Evolutionary conservation across 2,113 vertebrate genomes (phyloP).

Genomic region (Percopsis transmontana): DNA sequence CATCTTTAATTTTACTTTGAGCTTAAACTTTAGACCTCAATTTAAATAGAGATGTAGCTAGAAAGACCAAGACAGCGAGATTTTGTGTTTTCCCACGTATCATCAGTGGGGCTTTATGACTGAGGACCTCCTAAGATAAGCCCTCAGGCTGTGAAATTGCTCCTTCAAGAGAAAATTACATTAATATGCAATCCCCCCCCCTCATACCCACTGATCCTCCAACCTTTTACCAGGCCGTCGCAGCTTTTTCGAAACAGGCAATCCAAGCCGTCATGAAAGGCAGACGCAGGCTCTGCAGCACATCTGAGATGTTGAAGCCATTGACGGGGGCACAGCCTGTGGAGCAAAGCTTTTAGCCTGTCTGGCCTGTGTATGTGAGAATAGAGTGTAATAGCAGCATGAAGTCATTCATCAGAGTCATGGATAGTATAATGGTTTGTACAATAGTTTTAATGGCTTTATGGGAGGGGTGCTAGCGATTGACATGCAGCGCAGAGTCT

Average conservation of each 20-base stretch:
- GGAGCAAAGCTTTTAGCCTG: constrained; percentile 71
- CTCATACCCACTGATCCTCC: constrained; percentile 42
- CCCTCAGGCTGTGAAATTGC: constrained; percentile 75
- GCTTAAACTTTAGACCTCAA: neutral
- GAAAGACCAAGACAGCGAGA: constrained; percentile 23
- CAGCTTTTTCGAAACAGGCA: constrained; percentile 66
- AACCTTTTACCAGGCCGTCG: constrained; percentile 53
- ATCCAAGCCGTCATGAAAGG: constrained; percentile 63
- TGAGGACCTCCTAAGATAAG: constrained; percentile 71
- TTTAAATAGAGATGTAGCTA: constrained; percentile 8
- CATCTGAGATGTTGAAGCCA: constrained; percentile 61
- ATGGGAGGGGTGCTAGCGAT: constrained; percentile 2
- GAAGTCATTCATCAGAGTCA: constrained; percentile 60
- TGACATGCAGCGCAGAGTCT: constrained; percentile 8
- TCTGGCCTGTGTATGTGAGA: constrained; percentile 51
- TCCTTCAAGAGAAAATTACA: constrained; percentile 75
- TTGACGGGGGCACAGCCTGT: constrained; percentile 59
- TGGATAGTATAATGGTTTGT: constrained; percentile 51
- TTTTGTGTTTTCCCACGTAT: constrained; percentile 50
- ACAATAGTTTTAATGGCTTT: constrained; percentile 35
- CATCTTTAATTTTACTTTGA: no score
- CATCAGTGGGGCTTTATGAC: constrained; percentile 68
- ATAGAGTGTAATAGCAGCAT: constrained; percentile 56
- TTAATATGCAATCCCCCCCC: constrained; percentile 72
- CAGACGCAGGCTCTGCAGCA: constrained; percentile 23